Base-by-base conservation (phyloP, 2,888 invertebrate genomes). In the Dioctria rufipes region DNA sequence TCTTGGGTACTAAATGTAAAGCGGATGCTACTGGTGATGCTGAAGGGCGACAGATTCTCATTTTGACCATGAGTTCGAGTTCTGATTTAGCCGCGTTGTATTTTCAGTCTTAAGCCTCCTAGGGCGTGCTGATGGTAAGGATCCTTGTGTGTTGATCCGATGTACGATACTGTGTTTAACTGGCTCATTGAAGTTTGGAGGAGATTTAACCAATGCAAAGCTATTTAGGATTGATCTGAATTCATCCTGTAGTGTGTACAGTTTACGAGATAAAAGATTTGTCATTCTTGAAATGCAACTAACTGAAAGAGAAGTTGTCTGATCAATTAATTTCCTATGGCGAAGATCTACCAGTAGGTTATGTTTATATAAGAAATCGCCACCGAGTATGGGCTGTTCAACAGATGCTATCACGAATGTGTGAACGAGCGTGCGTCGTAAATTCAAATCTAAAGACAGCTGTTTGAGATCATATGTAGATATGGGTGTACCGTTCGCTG, bases 91-190 rank as follows among this genome's bases (percentile, higher is more conserved):
- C 81, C 78, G 82, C 66, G 78, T 82, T 83, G 49, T 49, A 49
- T 49, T 9, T 49, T 49, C 5, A 49, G 80, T 61, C 9, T 78
- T 71, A 73, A 80, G 81, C 77, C 82, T 82, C 78, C 75, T 60
- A 66, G 77, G 82, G 37, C 58, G 43, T 40, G 51, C 51, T 46
- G 40, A 51, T 67, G 11, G 60, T 58, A 61, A 78, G 81, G 77
- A 82, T 82, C 80, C 83, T 81, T 80, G 60, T 67, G 82, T 82
- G 81, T 82, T 79, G 69, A 78, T 81, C 81, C 82, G 78, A 40
- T 80, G 58, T 5, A 60, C 60, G 11, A 60, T 49, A 5, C 46
- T 46, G 78, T 65, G 78, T 81, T 60, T 77, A 5, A 37, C 63
- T 13, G n/a, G n/a, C 11, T 25, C 4, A 37, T 13, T 37, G 63